Conservation (phyloP, 2,113 vertebrate genomes). For the Cyprinodon brontotheroides region DNA sequence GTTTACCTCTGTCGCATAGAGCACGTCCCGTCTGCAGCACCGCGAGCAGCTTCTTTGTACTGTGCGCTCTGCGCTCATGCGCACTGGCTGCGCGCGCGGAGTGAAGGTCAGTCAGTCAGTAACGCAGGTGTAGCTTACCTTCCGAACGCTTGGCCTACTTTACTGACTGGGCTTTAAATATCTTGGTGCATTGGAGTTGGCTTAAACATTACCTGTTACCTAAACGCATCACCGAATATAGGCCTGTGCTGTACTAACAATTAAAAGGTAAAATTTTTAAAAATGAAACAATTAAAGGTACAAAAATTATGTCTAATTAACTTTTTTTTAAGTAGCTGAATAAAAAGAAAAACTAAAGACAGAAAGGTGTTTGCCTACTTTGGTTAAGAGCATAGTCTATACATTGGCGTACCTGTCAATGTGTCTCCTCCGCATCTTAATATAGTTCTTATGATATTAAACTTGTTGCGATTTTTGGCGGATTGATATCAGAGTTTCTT, state of each 20-base stretch:
- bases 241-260: no score
- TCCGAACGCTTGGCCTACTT: slow-evolving; percentile 8
- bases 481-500: slow-evolving; percentile 27
- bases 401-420: background rate
- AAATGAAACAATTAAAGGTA: no score
- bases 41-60: slow-evolving; percentile 65
- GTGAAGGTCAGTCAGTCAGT: slow-evolving; percentile 19
- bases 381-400: no score
- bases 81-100: slow-evolving; percentile 29
- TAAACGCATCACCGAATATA: no score
- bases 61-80: slow-evolving; percentile 62
- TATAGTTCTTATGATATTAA: background rate
- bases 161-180: background rate
- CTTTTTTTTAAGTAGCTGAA: no score
- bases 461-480: background rate
- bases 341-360: no score
- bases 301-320: no score
- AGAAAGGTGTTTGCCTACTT: background rate
- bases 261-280: no score
- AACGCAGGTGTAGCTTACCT: slow-evolving; percentile 57
- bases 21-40: slow-evolving; percentile 14
- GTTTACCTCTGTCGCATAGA: background rate
- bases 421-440: slow-evolving; percentile 23
- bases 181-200: no score
- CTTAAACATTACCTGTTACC: no score